Evolutionary conservation across 1,140 invertebrate species (phyloP), one percentile per base, ranked within the genome.

Genomic region (Episyrphus balteatus): DNA sequence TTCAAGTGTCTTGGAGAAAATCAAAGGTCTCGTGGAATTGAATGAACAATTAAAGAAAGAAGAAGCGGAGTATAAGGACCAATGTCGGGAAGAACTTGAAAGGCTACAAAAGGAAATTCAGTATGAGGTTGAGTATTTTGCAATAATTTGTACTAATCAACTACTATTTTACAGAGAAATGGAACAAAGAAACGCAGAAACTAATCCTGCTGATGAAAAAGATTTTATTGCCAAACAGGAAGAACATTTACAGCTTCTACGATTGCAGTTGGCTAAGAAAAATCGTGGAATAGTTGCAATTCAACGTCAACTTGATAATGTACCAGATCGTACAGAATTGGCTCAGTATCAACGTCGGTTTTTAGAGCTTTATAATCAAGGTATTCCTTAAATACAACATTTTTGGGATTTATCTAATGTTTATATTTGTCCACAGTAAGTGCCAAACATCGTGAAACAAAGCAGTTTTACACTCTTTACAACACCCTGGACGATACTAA

Each of bases 401-500:
- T 26, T 3, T 26, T 26, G 21, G 8, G 8, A 43, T 12, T n/a
- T 26, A 32, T 3, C 5, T 18, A 2, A 21, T 18, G 19, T n/a
- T 6, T 33, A 31, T 44, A 42, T 26, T 15, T 40, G 13, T 37
- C 77, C 80, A 47, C 66, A 94, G 92, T 98, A 64, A 84, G 89
- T 49, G 83, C 85, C 21, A 96, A 92, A 59, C 92, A 98, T 59
- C 85, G 87, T 63, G 92, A 98, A 76, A 97, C 92, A 0, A 97
- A 97, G 68, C 91, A 97, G 72, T 95, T 92, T 74, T 98, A 92
- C 63, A 94, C 89, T 26, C 74, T 97, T 44, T 94, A 95, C 67
- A 98, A 98, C 70, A 92, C 88, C 6, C 72, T 98, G n/a, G 85
- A 92, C 66, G 93, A 97, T 71, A 89, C 88, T 5, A 88, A 90